Base-by-base conservation (phyloP, 30 jellyfish, hydroid and myxozoan species). In the Mastigias papua region DNA sequence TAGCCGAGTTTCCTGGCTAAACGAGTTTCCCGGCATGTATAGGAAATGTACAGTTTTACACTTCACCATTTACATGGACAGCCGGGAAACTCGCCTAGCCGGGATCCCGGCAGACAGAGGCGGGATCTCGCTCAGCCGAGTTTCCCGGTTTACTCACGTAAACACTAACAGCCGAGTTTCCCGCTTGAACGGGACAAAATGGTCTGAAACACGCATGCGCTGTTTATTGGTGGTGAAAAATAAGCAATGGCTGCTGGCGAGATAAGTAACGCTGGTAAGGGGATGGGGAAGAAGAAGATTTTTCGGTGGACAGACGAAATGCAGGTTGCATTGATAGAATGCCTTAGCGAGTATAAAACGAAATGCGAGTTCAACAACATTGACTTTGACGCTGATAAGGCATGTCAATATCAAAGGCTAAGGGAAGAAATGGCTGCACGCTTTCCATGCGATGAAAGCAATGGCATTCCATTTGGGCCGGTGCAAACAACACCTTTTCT, bases 41-140 rank as follows among this genome's bases (percentile, higher is more conserved):
- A 54, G 67, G 67, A 54, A 51, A 54, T 21, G 23, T 11, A 21
- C 67, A 54, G 27, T 54, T 0, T 54, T 16, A 54, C 27, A 16
- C 23, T 54, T 65, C 77, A 65, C 23, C 29, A 10, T 28, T 65
- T 65, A 26, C 77, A 17, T 65, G 50, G 51, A 65, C 50, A 25
- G 77, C 77, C 46, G 50, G 77, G 77, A 0, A 26, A 65, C 74
- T 76, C 67, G 61, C 20, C 74, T 54, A 76, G 74, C 75, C 74
- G 81, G 87, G 87, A 76, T 76, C 87, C 74, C 82, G 82, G 87
- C 48, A n/a, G n/a, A n/a, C n/a, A n/a, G n/a, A n/a, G n/a, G n/a
- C 25, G 25, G 67, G 51, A 8, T 42, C 67, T 76, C 67, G 57
- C 74, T 57, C 81, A 60, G 85, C 78, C 89, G 1, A 78, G 58